These are phyloP conservation scores for Schizotus pectinicornis DNA, from an alignment of 2,888 invertebrate species.

Conservation along the genomic window DNA sequence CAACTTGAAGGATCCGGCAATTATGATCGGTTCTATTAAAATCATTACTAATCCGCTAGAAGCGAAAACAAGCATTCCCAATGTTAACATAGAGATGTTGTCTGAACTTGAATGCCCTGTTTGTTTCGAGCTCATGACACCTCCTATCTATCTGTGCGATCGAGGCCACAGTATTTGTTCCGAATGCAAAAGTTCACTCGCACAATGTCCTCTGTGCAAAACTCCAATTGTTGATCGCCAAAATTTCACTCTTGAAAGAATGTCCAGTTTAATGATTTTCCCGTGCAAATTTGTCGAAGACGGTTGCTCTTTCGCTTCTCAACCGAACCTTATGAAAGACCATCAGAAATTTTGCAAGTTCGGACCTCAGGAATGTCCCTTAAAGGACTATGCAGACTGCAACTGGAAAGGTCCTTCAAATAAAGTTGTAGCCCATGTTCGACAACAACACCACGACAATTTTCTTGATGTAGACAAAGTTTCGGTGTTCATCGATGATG, in stretches of 20 bases:
- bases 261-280: slow-evolving; percentile 45
- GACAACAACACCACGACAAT: slow-evolving; percentile 54
- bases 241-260: slow-evolving; percentile 49
- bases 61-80: background rate
- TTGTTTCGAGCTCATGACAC: slow-evolving; percentile 51
- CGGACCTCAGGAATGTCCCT: slow-evolving; percentile 37
- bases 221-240: slow-evolving; percentile 42
- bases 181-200: slow-evolving; percentile 40
- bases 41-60: slow-evolving; percentile 21
- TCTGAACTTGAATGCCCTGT: slow-evolving; percentile 51
- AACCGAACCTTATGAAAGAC: slow-evolving; percentile 37
- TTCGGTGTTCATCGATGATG: slow-evolving; percentile 25
- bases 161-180: slow-evolving; percentile 52
- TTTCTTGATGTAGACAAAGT: slow-evolving; percentile 43
- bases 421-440: slow-evolving; percentile 60
- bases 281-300: slow-evolving; percentile 46
- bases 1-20: slow-evolving; percentile 37
- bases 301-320: slow-evolving; percentile 42
- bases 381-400: slow-evolving; percentile 37
- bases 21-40: slow-evolving; percentile 37
- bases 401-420: slow-evolving; percentile 8
- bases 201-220: slow-evolving; percentile 49
- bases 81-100: slow-evolving; percentile 30
- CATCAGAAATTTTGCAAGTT: slow-evolving; percentile 39
- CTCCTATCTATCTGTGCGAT: slow-evolving; percentile 52